Percentiles rank a stretch among this genome's conserved stretches.
Evolutionary conservation across 2,113 vertebrate species (phyloP).

Genomic region (Parus major): DNA sequence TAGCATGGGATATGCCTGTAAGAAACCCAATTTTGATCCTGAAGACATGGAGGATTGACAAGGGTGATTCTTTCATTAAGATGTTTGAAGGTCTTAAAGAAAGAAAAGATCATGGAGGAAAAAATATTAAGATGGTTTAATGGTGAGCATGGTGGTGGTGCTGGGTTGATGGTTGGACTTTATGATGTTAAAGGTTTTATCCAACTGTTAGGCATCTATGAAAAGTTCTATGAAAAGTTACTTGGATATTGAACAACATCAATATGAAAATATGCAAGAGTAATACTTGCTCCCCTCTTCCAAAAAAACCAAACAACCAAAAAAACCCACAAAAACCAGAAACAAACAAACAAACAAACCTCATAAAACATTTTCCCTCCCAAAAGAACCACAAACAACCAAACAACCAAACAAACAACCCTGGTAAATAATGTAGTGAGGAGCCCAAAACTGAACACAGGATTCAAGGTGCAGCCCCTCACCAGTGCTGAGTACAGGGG

Average conservation of each 20-base stretch:
- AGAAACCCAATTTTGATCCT: not conserved
- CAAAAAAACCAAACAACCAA: not conserved
- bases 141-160: not conserved
- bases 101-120: not conserved
- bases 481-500: too few species aligned
- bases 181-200: not conserved
- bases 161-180: not conserved
- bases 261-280: not conserved
- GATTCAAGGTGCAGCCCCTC: not conserved
- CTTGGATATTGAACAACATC: not conserved
- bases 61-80: fast-evolving
- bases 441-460: not conserved
- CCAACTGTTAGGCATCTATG: not conserved
- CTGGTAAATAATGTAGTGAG: not conserved
- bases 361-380: too few species aligned
- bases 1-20: not conserved
- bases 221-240: not conserved
- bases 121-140: not conserved
- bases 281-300: not conserved
- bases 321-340: not conserved
- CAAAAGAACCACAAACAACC: too few species aligned
- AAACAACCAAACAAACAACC: not conserved
- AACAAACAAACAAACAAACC: not conserved
- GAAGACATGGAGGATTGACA: not conserved
- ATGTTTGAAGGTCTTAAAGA: not conserved